Evolutionary conservation across 2,888 invertebrate species (phyloP).

Genomic region (Celastrina argiolus): DNA sequence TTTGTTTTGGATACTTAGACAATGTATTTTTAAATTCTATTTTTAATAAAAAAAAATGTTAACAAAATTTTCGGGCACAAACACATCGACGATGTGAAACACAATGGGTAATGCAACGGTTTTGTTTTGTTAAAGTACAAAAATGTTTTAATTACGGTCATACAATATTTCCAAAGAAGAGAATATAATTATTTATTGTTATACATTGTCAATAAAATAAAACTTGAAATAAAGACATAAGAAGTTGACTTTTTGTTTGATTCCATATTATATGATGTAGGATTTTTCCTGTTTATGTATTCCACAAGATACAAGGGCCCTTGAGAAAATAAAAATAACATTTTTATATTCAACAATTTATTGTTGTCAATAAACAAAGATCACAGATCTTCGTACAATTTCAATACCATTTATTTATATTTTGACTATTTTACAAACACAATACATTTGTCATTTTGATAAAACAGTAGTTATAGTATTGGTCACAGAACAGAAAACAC

Average conservation of each 20-base stretch:
- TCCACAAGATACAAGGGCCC: not conserved
- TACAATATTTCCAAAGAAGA: constrained; percentile 51
- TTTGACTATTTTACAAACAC: constrained; percentile 31
- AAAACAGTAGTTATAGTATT: not conserved
- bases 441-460: not conserved
- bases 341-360: constrained; percentile 63
- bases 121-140: constrained; percentile 67
- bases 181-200: constrained; percentile 74
- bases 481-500: not conserved
- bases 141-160: constrained; percentile 57
- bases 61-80: constrained; percentile 53
- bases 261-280: too few species aligned
- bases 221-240: constrained; percentile 73
- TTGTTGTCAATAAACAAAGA: constrained; percentile 67
- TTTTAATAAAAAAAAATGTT: constrained; percentile 48
- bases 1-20: constrained; percentile 1
- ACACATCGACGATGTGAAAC: constrained; percentile 72
- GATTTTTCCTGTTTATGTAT: too few species aligned
- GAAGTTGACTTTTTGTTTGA: constrained; percentile 39
- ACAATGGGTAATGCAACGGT: constrained; percentile 59
- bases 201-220: constrained; percentile 65
- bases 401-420: constrained; percentile 42
- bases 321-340: constrained; percentile 25
- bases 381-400: constrained; percentile 61
- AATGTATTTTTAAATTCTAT: constrained; percentile 18